Percentiles rank a stretch among this genome's conserved stretches.
phyloP scores from a whole-genome alignment of 1,140 invertebrate species.

The Eueides isabella region DNA sequence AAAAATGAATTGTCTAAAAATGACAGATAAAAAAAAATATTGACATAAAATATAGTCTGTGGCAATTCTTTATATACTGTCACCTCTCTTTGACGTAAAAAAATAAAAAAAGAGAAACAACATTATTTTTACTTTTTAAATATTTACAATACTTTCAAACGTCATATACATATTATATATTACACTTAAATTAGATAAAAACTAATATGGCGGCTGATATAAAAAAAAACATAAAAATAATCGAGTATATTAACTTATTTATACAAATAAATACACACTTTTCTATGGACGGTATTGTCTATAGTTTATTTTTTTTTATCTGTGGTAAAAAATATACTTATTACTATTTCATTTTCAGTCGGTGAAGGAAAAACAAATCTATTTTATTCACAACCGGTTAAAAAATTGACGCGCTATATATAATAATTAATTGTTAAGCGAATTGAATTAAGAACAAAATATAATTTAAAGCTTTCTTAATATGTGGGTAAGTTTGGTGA shows the following conservation, averaged over 20 bases:
- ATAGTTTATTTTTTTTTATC: constrained; percentile 54
- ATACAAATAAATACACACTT: constrained; percentile 74
- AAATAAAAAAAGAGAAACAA: neutral
- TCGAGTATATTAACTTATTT: constrained; percentile 71
- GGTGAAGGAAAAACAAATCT: constrained; percentile 42
- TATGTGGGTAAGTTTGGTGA: constrained; percentile 8
- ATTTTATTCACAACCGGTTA: constrained; percentile 59
- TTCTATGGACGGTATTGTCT: constrained; percentile 76
- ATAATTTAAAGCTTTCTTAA: constrained; percentile 9
- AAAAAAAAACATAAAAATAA: constrained; percentile 53
- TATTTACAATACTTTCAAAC: constrained; percentile 13
- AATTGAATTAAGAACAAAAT: neutral
- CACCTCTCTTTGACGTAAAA: neutral
- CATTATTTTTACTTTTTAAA: constrained; percentile 11
- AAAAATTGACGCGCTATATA: constrained; percentile 53
- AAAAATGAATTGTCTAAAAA: no score
- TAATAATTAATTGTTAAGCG: constrained; percentile 16
- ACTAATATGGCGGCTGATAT: constrained; percentile 68
- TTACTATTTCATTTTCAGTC: constrained; percentile 55
- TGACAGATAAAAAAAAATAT: no score
- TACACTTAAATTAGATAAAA: constrained; percentile 43
- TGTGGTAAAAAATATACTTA: constrained; percentile 56
- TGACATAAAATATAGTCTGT: no score
- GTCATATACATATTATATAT: constrained; percentile 22
- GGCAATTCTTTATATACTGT: neutral